A percentile compares a stretch with the other conserved stretches of the same genome.
These are phyloP conservation scores for Siphonodentalium dalli DNA, from an alignment of 2,888 invertebrate species.

Conservation along the genomic window DNA sequence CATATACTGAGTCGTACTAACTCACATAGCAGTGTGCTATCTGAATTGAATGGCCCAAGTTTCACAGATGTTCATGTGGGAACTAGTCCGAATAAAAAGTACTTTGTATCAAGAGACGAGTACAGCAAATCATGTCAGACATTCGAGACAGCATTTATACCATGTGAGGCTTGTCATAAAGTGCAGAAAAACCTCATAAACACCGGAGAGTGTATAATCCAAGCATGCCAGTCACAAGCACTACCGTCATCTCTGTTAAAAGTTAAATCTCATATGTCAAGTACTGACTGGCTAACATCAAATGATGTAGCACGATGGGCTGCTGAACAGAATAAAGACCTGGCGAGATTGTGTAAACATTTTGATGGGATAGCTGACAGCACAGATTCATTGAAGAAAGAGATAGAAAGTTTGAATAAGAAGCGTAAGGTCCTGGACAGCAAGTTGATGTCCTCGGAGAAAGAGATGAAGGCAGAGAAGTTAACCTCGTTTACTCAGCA, in stretches of 20 bases:
- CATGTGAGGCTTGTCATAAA: conserved; percentile 61
- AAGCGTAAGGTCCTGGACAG: conserved; percentile 46
- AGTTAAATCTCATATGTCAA: conserved; percentile 48
- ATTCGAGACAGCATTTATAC: conserved; percentile 63
- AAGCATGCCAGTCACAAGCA: conserved; percentile 56
- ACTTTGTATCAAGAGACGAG: conserved; percentile 50
- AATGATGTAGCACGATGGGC: conserved; percentile 61
- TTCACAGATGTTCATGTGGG: too few relatives aligned
- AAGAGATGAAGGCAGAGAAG: conserved; percentile 50
- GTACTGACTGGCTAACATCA: conserved; percentile 53
- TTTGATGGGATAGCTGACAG: conserved; percentile 42
- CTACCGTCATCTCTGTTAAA: conserved; percentile 58
- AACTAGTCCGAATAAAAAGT: too few relatives aligned
- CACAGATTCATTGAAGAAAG: conserved; percentile 50
- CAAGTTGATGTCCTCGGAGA: conserved; percentile 42
- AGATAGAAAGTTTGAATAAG: conserved; percentile 43
- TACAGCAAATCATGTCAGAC: conserved; percentile 63
- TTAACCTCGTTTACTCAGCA: conserved; percentile 42
- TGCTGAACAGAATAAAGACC: conserved; percentile 60
- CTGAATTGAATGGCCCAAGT: too few relatives aligned
- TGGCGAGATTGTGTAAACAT: conserved; percentile 54
- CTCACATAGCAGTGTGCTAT: background rate
- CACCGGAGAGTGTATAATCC: conserved; percentile 50
- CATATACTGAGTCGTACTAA: too few relatives aligned
- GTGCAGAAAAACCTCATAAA: conserved; percentile 59